phyloP scores from a whole-genome alignment of 2,797 vertebrate species.

The Chiroxiphia lanceolata region DNA sequence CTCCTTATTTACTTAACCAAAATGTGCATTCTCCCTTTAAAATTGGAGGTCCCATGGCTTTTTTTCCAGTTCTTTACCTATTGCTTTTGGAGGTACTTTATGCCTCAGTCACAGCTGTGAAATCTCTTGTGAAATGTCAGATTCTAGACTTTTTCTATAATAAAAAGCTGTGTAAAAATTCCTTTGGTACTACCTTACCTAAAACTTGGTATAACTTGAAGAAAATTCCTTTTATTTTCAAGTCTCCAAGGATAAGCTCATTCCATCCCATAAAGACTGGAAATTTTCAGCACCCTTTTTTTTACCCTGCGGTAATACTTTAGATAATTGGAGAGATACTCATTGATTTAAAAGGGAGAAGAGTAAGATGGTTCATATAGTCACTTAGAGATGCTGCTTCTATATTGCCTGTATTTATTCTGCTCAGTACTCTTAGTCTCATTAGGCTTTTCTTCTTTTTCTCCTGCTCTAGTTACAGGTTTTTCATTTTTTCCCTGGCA shows the following conservation, averaged over 20 bases:
- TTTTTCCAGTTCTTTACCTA: neutral
- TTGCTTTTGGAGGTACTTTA: neutral
- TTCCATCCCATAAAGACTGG: neutral
- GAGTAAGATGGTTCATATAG: neutral
- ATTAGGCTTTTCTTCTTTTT: constrained; percentile 5
- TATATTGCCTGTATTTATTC: neutral
- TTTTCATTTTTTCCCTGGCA: neutral
- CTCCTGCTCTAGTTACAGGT: neutral
- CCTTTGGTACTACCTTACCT: neutral
- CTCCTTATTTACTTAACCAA: neutral
- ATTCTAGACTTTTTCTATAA: neutral
- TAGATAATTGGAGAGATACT: neutral
- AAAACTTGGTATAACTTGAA: neutral
- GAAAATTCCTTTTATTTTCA: neutral
- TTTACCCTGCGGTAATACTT: neutral
- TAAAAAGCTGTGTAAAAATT: neutral
- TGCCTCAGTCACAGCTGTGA: neutral
- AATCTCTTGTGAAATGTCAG: neutral
- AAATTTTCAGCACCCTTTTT: neutral
- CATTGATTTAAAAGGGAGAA: neutral
- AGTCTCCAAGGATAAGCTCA: neutral
- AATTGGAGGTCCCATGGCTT: neutral
- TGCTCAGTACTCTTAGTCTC: neutral
- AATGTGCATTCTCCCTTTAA: neutral
- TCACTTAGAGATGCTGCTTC: neutral